These are phyloP conservation scores for Elaphurus davidianus DNA, from an alignment of 2,113 vertebrate genomes.

Conservation along the genomic window DNA sequence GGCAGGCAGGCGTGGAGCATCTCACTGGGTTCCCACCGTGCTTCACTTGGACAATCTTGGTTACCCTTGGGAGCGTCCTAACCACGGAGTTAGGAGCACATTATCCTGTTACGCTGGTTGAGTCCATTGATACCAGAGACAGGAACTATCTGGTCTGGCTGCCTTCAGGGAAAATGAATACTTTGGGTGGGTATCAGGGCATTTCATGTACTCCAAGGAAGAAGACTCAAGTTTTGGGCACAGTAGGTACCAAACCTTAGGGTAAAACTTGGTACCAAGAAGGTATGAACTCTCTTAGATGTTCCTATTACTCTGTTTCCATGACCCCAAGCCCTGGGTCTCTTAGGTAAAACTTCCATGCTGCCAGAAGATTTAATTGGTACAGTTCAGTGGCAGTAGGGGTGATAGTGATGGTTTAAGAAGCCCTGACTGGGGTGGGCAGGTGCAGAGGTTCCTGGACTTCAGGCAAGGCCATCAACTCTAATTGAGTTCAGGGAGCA, in stretches of 20 bases:
- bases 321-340: neutral
- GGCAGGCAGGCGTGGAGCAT: neutral
- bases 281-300: neutral
- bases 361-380: neutral
- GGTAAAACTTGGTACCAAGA: neutral
- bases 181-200: neutral
- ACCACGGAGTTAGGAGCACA: neutral
- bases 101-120: neutral
- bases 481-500: neutral
- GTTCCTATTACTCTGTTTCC: neutral
- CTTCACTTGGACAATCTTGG: neutral
- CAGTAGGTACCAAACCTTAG: neutral
- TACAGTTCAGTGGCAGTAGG: neutral
- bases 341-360: neutral
- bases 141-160: neutral
- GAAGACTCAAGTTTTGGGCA: neutral
- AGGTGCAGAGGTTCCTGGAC: neutral
- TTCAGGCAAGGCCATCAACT: neutral
- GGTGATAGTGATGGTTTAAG: neutral
- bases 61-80: neutral
- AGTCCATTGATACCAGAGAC: neutral
- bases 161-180: neutral
- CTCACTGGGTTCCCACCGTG: fast-evolving
- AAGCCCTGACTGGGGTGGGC: neutral
- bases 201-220: neutral